Percentiles rank a stretch among this genome's conserved stretches.
Evolutionary conservation across 2,888 invertebrate genomes (phyloP).

Genomic region (Acleris literana): DNA sequence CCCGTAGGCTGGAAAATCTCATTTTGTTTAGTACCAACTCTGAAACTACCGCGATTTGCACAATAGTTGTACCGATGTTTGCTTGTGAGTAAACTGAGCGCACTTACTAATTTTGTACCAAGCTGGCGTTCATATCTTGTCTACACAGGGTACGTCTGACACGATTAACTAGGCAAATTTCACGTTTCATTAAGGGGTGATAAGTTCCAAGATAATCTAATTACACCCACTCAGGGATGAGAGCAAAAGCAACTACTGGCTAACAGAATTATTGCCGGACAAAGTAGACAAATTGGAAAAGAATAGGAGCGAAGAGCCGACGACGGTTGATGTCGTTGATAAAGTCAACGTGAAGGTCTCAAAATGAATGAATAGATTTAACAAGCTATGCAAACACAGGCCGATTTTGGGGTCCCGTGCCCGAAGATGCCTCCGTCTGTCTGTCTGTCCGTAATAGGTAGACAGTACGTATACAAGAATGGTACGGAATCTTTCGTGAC

Average conservation of each 20-base stretch:
- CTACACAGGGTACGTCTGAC: constrained; percentile 46
- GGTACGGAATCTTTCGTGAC: too few species aligned
- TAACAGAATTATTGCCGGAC: constrained; percentile 28
- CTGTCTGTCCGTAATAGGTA: too few species aligned
- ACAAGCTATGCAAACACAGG: too few species aligned
- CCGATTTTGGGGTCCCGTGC: too few species aligned
- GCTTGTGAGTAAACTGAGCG: too few species aligned
- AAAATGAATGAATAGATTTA: too few species aligned
- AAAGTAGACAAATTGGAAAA: constrained; percentile 2
- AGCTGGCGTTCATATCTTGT: constrained; percentile 43
- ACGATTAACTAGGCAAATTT: constrained; percentile 52
- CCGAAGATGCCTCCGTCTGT: too few species aligned
- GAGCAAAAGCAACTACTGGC: constrained; percentile 28
- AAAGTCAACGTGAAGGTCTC: not conserved
- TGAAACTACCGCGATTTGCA: too few species aligned
- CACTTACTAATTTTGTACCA: not conserved
- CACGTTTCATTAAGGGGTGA: constrained; percentile 49
- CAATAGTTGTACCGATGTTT: too few species aligned
- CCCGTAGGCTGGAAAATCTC: too few species aligned
- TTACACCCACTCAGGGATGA: constrained; percentile 33
- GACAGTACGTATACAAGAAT: too few species aligned
- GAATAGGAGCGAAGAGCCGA: not conserved
- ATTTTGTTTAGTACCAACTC: too few species aligned
- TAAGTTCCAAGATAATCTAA: constrained; percentile 46
- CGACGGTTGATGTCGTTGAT: constrained; percentile 5